phyloP scores from a whole-genome alignment of 2,797 vertebrate genomes.

The Pangasius mekongensis region DNA sequence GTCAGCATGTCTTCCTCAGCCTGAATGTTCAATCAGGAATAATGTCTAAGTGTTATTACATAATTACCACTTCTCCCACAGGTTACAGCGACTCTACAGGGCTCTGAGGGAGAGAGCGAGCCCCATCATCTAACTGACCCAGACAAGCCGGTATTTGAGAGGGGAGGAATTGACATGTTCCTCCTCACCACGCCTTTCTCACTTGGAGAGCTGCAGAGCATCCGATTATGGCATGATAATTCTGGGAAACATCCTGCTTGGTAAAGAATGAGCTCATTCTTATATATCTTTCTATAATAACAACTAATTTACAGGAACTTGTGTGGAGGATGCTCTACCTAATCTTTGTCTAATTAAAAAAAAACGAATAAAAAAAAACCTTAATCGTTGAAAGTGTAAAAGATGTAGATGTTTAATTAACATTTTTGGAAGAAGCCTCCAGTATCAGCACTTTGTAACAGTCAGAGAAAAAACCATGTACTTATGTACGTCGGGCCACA shows the following conservation, averaged over 20 bases:
- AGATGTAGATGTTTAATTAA: neutral
- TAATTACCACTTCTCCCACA: conserved; percentile 62
- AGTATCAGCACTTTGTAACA: neutral
- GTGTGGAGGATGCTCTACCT: neutral
- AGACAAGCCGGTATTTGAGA: conserved; percentile 84
- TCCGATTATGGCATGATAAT: conserved; percentile 94
- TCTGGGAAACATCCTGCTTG: conserved; percentile 87
- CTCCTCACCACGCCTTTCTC: conserved; percentile 90
- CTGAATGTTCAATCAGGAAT: neutral
- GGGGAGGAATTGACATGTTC: conserved; percentile 88
- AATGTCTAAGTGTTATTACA: conserved; percentile 1
- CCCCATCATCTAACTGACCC: conserved; percentile 87
- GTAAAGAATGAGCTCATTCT: conserved; percentile 65
- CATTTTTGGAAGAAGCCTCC: neutral
- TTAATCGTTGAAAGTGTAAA: neutral
- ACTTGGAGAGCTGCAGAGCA: conserved; percentile 85
- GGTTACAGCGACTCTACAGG: conserved; percentile 88
- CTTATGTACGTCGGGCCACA: neutral
- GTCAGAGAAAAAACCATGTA: neutral
- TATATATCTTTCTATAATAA: neutral
- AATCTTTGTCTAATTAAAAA: too few relatives aligned
- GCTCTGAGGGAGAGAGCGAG: conserved; percentile 89
- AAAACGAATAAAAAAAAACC: neutral
- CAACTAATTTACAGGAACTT: neutral
- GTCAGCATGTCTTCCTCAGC: conserved; percentile 65